These are phyloP conservation scores for Astur gentilis DNA, from an alignment of 2,113 vertebrate species.

Conservation along the genomic window DNA sequence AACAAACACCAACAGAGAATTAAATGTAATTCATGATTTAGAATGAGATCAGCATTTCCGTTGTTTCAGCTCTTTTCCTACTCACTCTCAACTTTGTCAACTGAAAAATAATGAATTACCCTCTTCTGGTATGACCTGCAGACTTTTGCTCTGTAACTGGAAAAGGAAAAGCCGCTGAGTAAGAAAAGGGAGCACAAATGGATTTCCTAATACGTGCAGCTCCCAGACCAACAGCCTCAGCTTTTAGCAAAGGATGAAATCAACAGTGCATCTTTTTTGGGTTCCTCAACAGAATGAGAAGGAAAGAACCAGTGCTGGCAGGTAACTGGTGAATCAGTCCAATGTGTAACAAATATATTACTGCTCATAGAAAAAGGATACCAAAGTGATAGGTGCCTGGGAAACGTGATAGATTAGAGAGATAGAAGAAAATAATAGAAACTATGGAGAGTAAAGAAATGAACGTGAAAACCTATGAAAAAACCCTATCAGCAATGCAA, in stretches of 20 bases:
- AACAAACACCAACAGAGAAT: neutral
- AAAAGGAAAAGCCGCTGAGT: neutral
- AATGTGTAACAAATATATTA: neutral
- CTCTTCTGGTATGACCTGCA: neutral
- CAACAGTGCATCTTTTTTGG: neutral
- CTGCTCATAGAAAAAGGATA: neutral
- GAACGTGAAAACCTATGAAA: neutral
- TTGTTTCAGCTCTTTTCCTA: neutral
- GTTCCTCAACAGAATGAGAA: neutral
- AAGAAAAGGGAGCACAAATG: neutral
- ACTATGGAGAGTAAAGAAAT: neutral
- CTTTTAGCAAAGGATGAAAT: neutral
- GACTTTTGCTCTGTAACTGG: neutral
- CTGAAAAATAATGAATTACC: neutral
- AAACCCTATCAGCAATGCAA: neutral
- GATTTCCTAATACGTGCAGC: neutral
- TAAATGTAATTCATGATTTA: neutral
- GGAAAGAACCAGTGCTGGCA: neutral
- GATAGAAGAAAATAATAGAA: neutral
- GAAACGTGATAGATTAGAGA: neutral
- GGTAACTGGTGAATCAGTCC: neutral
- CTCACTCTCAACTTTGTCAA: neutral
- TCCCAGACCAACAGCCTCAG: neutral
- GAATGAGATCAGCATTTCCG: neutral
- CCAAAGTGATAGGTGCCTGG: neutral